Evolutionary conservation across 2,113 vertebrate genomes (phyloP), one percentile per base, ranked within the genome.

Genomic region (Dasyurus viverrinus): DNA sequence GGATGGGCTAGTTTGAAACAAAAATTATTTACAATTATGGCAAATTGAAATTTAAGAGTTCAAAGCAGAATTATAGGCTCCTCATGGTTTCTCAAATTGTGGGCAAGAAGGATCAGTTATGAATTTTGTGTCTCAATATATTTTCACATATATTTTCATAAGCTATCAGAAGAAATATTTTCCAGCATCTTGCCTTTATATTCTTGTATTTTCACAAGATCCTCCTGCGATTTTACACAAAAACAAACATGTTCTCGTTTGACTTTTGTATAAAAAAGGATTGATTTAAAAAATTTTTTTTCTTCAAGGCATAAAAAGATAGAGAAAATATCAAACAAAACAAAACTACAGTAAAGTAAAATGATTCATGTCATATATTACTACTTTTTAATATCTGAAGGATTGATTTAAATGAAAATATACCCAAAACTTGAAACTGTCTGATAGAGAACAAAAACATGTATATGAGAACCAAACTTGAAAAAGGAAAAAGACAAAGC

Each of bases 391-490:
- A 60, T 30, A 16, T 46, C 68, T 84, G 76, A 90, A 91, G 57
- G 52, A 53, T 36, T 23, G 90, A 68, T 93, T 93, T 94, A 30
- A n/a, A 84, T 91, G 30, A 95, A 94, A 60, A 89, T 93, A 91
- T 36, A 68, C 0, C 54, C 46, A 36, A 52, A 36, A 9, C n/a
- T 90, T 24, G 26, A 27, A 30, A 25, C 24, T 30, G 89, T 90
- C 50, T 90, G 89, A 50, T 47, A 94, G 36, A 36, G 47, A 92
- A 60, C 76, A 76, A 93, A 42, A 93, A 23, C 24, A 90, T 23
- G 76, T 90, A 94, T 47, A 9, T 50, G 47, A 91, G 22, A 90
- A 90, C 27, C 54, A 57, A 91, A 27, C 2, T 48, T 91, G 60
- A 27, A 42, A 84, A 95, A 90, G 6, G 10, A 23, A n/a, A 3